phyloP scores from a whole-genome alignment of 2,797 vertebrate species.

The Karalla daura region DNA sequence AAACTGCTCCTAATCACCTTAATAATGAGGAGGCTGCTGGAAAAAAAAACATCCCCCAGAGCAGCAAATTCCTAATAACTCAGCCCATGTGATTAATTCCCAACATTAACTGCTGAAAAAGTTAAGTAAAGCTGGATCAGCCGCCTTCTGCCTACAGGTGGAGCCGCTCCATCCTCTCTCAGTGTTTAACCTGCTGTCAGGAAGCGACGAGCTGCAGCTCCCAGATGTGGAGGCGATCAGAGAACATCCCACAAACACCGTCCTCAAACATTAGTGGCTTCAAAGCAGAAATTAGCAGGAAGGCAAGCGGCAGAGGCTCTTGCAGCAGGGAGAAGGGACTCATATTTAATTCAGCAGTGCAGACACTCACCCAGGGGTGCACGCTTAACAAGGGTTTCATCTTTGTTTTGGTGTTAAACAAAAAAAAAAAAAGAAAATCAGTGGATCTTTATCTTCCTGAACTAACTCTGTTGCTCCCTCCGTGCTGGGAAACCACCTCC shows the following conservation, averaged over 20 bases:
- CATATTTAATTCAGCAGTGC: constrained; percentile 66
- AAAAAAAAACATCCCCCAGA: constrained; percentile 34
- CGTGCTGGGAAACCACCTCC: neutral
- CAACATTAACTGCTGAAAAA: constrained; percentile 55
- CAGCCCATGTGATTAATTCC: constrained; percentile 60
- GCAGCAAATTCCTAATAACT: constrained; percentile 41
- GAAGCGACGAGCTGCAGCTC: constrained; percentile 32
- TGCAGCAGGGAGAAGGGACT: constrained; percentile 39
- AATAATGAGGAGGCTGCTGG: constrained; percentile 41
- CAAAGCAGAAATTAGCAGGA: constrained; percentile 40
- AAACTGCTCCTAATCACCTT: constrained; percentile 32
- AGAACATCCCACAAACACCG: constrained; percentile 16
- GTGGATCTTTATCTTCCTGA: constrained; percentile 16
- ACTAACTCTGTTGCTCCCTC: neutral
- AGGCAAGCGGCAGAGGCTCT: constrained; percentile 21
- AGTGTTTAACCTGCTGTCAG: constrained; percentile 40
- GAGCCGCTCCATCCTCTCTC: constrained; percentile 12
- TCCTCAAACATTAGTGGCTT: constrained; percentile 39
- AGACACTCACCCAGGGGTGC: constrained; percentile 49
- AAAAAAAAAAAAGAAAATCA: constrained; percentile 46
- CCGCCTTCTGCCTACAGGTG: constrained; percentile 16
- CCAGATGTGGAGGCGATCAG: constrained; percentile 39
- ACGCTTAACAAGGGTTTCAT: constrained; percentile 53
- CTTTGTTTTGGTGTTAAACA: constrained; percentile 58
- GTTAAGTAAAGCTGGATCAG: constrained; percentile 21